Base-by-base conservation (phyloP, 2,888 invertebrate species). In the Chloroclysta siterata region DNA sequence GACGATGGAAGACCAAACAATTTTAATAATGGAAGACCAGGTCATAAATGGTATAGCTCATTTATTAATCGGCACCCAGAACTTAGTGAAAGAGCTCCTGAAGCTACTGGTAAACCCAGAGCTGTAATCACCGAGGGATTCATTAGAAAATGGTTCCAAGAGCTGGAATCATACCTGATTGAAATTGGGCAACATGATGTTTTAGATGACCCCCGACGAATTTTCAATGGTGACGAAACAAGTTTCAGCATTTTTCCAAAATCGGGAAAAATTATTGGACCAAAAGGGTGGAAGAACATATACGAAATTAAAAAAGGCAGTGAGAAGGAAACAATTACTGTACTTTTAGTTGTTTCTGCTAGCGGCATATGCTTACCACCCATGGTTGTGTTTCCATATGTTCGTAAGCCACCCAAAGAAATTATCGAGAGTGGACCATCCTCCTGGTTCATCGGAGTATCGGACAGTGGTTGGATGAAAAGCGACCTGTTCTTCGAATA, bases 151-250 rank as follows among this genome's bases (percentile, higher is more conserved):
- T n/a, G n/a, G n/a, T n/a, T n/a, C n/a, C n/a, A n/a, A n/a, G n/a
- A n/a, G n/a, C n/a, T n/a, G n/a, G n/a, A n/a, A n/a, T n/a, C n/a
- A n/a, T n/a, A n/a, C n/a, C n/a, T n/a, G n/a, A n/a, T n/a, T n/a
- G n/a, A n/a, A n/a, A n/a, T n/a, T n/a, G n/a, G n/a, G n/a, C n/a
- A n/a, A n/a, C n/a, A n/a, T n/a, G 28, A 29, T 29, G 5, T 29
- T 5, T 29, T 29, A 29, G 28, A 29, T 5, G 2, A 5, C 28
- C 66, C 96, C 90, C 73, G 95, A 93, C 7, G 55, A 4, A 39
- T 39, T 6, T 39, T 39, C 10, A 39, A 39, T 39, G 39, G 39
- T 8, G 39, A 39, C 7, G 39, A 39, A 39, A 39, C 5, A 5
- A 2, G 39, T 2, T 39, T 39, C 13, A 2, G 5, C 2, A 8